Evolutionary conservation across 1,140 invertebrate genomes (phyloP).

Genomic region (Apis cerana): DNA sequence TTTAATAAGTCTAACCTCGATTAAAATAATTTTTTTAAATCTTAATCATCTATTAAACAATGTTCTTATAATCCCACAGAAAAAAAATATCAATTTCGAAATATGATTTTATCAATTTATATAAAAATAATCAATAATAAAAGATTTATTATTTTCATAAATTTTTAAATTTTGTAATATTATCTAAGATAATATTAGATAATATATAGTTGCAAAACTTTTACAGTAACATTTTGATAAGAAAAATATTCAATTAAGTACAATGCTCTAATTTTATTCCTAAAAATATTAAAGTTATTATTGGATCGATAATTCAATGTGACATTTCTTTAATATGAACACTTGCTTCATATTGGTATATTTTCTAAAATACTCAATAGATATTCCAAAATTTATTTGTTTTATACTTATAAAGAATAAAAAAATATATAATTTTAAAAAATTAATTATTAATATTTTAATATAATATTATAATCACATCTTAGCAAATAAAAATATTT

Average conservation of each 20-base stretch:
- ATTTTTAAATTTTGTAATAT: neutral
- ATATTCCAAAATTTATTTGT: neutral
- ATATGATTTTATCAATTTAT: neutral
- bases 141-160: no score
- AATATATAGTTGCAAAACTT: neutral
- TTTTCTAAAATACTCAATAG: neutral
- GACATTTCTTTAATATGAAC: neutral
- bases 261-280: neutral
- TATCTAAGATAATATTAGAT: neutral
- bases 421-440: neutral
- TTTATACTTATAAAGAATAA: neutral
- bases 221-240: neutral
- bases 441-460: neutral
- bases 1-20: neutral
- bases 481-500: no score
- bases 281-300: constrained; percentile 8
- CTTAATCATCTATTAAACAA: neutral
- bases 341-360: neutral
- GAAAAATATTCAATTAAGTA: neutral
- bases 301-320: constrained; percentile 9
- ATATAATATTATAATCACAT: neutral
- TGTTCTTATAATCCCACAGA: neutral
- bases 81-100: no score
- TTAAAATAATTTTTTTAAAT: neutral
- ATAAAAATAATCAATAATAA: neutral